phyloP scores from a whole-genome alignment of 2,797 vertebrate species.

The Arremon aurantiirostris region DNA sequence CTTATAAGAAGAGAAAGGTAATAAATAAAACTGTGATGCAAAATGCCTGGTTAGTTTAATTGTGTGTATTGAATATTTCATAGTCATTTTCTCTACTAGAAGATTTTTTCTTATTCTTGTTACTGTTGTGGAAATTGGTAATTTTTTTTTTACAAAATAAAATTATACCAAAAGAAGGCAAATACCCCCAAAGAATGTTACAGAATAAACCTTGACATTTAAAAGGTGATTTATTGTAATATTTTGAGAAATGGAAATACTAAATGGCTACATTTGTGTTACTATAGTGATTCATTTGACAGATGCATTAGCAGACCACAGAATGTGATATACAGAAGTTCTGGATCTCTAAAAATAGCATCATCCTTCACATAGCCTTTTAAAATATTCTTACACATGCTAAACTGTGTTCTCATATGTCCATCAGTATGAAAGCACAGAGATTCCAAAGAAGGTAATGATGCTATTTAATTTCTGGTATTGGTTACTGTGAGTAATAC shows the following conservation, averaged over 20 bases:
- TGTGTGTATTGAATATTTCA: not conserved
- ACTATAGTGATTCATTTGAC: not conserved
- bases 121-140: not conserved
- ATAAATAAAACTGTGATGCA: not conserved
- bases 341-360: not conserved
- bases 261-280: not conserved
- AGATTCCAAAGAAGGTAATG: not conserved
- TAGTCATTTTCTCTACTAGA: not conserved
- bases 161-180: not conserved
- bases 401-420: not conserved
- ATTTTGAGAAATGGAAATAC: not conserved
- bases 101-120: not conserved
- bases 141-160: not conserved
- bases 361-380: not conserved
- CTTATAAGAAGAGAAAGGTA: not conserved
- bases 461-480: not conserved
- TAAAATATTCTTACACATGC: not conserved
- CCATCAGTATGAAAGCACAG: not conserved
- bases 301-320: not conserved
- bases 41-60: not conserved
- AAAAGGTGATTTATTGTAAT: not conserved
- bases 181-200: not conserved
- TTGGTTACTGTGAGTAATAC: not conserved
- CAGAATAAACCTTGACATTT: not conserved
- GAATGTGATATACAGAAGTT: not conserved